Evolutionary conservation across 2,113 vertebrate genomes (phyloP), one percentile per base, ranked within the genome.

Genomic region (Sander vitreus): DNA sequence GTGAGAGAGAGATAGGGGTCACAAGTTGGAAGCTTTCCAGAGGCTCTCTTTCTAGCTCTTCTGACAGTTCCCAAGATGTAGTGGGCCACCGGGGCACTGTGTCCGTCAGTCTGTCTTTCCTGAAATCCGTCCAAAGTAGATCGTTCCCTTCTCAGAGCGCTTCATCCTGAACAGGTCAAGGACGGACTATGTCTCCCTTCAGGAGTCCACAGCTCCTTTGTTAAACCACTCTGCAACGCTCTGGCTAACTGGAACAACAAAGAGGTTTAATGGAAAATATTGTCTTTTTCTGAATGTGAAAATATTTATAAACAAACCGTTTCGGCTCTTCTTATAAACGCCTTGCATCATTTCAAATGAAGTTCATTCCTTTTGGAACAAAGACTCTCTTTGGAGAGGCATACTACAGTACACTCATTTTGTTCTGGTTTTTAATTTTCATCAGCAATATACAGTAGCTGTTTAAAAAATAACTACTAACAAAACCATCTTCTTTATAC

Each of bases 51-150:
- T 92, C 85, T 73, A 87, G 90, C 86, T 93, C 87, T 69, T 80
- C 74, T 89, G 92, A 93, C 91, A 93, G 90, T 87, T 92, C 82
- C 84, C 86, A 87, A 89, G 90, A 89, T 85, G 93, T 83, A 92
- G 66, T 53, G 80, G 75, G 84, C 72, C 78, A 85, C 71, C 39
- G 18, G 78, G 86, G 76, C 84, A 78, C 45, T 39, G 67, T 33
- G 65, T 85, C 81, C 66, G 72, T 84, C 62, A 78, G 63, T 85
- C 81, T 71, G 72, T 89, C 85, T 82, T 69, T 76, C 47, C 78
- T 73, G n/a, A 85, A 91, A 89, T 83, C 67, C 25, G 16, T 86
- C 84, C 78, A 60, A 78, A 91, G 80, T 75, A 78, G 80, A 90
- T 89, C 82, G 50, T 78, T 74, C 30, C 36, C 72, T 62, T 80